Conservation (phyloP, 2,113 vertebrate genomes). For the Onychostruthus taczanowskii region DNA sequence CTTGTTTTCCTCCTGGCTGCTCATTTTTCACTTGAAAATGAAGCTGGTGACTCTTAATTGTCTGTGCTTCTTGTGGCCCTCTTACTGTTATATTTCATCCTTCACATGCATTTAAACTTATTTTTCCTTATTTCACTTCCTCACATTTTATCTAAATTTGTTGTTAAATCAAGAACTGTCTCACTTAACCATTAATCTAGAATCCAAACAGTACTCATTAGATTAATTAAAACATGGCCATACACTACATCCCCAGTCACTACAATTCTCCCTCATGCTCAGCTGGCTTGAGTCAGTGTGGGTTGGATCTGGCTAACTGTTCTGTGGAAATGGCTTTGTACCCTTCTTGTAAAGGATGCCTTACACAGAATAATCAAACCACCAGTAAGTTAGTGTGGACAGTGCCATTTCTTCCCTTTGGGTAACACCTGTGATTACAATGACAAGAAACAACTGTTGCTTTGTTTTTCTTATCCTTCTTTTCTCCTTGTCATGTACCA, state of each 20-base stretch:
- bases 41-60: background rate
- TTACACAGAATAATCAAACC: background rate
- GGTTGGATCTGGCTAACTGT: background rate
- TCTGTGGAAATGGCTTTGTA: background rate
- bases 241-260: background rate
- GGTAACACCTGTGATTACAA: background rate
- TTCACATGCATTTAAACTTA: background rate
- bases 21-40: background rate
- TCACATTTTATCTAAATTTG: background rate
- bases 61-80: background rate
- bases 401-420: background rate
- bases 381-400: background rate
- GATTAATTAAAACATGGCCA: background rate
- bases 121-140: background rate
- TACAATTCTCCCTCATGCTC: background rate
- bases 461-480: background rate
- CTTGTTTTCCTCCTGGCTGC: background rate
- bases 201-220: background rate
- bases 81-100: background rate
- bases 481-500: background rate
- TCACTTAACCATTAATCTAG: background rate
- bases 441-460: background rate
- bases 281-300: background rate
- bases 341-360: background rate
- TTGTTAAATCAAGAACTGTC: background rate